Conservation (phyloP, 2,888 invertebrate genomes). For the Epsilonema sp. region DNA sequence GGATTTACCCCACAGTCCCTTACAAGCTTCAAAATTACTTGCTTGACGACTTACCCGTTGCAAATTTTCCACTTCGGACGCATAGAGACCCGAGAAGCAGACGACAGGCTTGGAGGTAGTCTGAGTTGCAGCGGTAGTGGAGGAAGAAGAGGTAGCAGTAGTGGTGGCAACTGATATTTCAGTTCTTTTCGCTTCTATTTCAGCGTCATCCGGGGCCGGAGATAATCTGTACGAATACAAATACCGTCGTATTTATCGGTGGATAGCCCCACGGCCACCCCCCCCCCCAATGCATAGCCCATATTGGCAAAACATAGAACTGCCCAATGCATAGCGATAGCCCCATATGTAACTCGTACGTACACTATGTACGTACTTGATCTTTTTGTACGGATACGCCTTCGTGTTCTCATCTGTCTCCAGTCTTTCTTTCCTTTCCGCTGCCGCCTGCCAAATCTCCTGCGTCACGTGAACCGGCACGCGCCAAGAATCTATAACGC, state of each 20-base stretch:
- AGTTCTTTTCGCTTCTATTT: constrained; percentile 8
- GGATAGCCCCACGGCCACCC: no score
- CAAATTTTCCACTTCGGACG: constrained; percentile 9
- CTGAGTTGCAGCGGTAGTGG: not conserved
- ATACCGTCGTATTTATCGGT: no score
- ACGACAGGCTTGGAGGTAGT: not conserved
- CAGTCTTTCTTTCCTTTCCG: constrained; percentile 2
- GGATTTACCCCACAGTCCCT: no score
- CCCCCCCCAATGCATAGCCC: no score
- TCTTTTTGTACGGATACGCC: constrained; percentile 14
- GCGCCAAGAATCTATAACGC: constrained; percentile 71
- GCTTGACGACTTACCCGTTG: no score
- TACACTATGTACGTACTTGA: constrained; percentile 13
- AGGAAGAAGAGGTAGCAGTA: no score
- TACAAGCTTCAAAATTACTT: no score
- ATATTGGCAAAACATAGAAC: no score
- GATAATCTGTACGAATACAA: constrained; percentile 7
- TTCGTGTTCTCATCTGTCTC: constrained; percentile 6
- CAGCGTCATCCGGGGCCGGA: constrained; percentile 18
- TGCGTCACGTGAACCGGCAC: constrained; percentile 64
- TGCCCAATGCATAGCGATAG: no score
- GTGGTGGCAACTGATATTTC: no score
- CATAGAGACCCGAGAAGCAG: constrained; percentile 12
- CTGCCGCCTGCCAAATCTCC: constrained; percentile 28
- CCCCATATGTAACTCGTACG: no score